Base-by-base conservation (phyloP, 2,888 invertebrate species). In the Pristionchus arcanus region DNA sequence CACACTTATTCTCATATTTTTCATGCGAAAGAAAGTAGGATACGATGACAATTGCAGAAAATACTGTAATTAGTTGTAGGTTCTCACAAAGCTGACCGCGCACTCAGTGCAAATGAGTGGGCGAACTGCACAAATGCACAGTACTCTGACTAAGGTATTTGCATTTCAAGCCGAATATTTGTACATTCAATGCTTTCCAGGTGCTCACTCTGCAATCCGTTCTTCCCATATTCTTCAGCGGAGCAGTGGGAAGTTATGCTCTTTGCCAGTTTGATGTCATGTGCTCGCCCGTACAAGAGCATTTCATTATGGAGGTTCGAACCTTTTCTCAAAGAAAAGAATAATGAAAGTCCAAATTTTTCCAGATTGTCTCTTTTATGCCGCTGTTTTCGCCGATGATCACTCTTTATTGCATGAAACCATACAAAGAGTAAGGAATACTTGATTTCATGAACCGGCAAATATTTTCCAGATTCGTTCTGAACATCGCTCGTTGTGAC, bases 91-190 rank as follows among this genome's bases (percentile, higher is more conserved):
- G n/a, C 25, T 85, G 11, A 21, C 37, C 0, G 59, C 55, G 1
- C 55, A 85, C 37, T 85, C 84, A 25, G 34, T 85, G 42, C 55
- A 85, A 16, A 85, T 85, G 84, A 85, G 84, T 25, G 59, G 84
- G 0, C 37, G 59, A n/a, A 85, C 84, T 31, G 84, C 59, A 0
- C 19, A 34, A 11, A 85, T 85, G 84, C 84, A 85, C 49, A 59
- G n/a, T 21, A 85, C 84, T 5, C 59, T 85, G 9, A 85, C 84
- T 1, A 55, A n/a, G 25, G 84, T 85, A 9, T 11, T 15, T 0
- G 84, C 34, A 15, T 7, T 37, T 37, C 11, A 71, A 21, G 3
- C 4, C 28, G 9, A 31, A 42, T 42, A 5, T 9, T 9, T 42
- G 42, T 5, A 42, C 42, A 5, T 3, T 42, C 42, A 42, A 42